These are phyloP conservation scores for Aratinga solstitialis DNA, from an alignment of 2,797 vertebrate genomes.

Conservation along the genomic window DNA sequence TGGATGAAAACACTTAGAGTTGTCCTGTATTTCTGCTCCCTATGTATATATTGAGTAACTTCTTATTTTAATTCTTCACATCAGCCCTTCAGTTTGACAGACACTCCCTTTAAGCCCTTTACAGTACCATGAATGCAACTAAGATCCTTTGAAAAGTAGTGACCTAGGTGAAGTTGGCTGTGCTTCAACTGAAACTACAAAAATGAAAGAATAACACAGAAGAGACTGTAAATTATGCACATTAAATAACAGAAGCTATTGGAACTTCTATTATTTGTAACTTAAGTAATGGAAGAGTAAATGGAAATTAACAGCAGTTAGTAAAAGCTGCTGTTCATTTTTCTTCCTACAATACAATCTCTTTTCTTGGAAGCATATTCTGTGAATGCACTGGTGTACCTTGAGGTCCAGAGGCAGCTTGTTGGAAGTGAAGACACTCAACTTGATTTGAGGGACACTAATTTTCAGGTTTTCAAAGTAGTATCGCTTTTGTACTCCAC, in stretches of 20 bases:
- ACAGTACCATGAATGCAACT: not conserved
- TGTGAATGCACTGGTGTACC: constrained; percentile 71
- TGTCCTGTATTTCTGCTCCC: not conserved
- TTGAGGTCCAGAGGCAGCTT: constrained; percentile 94
- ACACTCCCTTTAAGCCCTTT: not conserved
- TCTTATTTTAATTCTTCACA: not conserved
- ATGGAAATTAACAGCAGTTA: not conserved
- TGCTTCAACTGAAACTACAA: not conserved
- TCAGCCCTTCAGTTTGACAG: not conserved
- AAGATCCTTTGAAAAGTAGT: not conserved
- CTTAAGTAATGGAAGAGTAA: not conserved
- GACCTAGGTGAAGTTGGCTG: not conserved
- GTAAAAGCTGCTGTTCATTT: not conserved
- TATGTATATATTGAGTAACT: not conserved
- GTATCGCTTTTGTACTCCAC: constrained; percentile 82
- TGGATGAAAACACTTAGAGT: not conserved
- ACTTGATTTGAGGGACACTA: constrained; percentile 92
- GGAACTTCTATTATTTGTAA: not conserved
- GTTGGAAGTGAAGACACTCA: constrained; percentile 95
- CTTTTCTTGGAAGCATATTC: not conserved
- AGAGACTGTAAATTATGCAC: not conserved
- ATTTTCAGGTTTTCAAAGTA: constrained; percentile 99
- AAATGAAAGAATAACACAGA: not conserved
- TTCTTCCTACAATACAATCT: not conserved
- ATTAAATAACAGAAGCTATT: not conserved